Base-by-base conservation (phyloP, 2,797 vertebrate genomes). In the Myotis pilosus region DNA sequence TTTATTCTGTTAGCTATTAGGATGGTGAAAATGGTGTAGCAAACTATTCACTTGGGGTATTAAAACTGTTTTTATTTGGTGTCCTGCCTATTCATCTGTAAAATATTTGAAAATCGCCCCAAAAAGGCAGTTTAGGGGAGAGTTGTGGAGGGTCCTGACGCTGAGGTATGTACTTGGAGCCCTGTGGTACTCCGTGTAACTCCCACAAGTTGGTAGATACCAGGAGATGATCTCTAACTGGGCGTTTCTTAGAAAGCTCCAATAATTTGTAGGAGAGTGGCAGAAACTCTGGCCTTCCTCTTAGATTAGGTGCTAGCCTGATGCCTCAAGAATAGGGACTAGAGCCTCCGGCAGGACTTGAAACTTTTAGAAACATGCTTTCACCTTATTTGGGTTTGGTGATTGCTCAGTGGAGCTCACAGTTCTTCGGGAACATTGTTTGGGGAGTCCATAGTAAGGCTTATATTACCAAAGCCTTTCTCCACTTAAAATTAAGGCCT, bases 31-130 rank as follows among this genome's bases (percentile, higher is more conserved):
- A 80, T 72, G 47, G 11, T 66, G 75, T 74, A 75, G 71, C 36
- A 87, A 49, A 84, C 30, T 84, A 0, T 55, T 69, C 25, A 64
- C 47, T 89, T 94, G 23, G 33, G 49, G 36, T 55, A 44, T 89
- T 89, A 92, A 91, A 75, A 74, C 47, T 41, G 22, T 81, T 91
- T 88, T 85, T 82, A 51, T 89, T 82, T 87, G 30, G 33, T 25
- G 53, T 28, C 28, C 19, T 86, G 25, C 30, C 81, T 64, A 20
- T 78, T 89, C 38, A 76, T 66, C 44, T 91, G 30, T 53, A 62
- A 83, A 82, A 41, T 83, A 16, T 80, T 88, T 81, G 20, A 68
- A 93, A 93, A 75, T 89, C 62, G 81, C 23, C 36, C 44, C 8
- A 41, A 71, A 74, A 74, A 71, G 47, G 57, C 25, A 69, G 13